Percentiles rank a stretch among this genome's conserved stretches.
These are phyloP conservation scores for Cyanocitta stelleri DNA, from an alignment of 2,113 vertebrate genomes.

Conservation along the genomic window DNA sequence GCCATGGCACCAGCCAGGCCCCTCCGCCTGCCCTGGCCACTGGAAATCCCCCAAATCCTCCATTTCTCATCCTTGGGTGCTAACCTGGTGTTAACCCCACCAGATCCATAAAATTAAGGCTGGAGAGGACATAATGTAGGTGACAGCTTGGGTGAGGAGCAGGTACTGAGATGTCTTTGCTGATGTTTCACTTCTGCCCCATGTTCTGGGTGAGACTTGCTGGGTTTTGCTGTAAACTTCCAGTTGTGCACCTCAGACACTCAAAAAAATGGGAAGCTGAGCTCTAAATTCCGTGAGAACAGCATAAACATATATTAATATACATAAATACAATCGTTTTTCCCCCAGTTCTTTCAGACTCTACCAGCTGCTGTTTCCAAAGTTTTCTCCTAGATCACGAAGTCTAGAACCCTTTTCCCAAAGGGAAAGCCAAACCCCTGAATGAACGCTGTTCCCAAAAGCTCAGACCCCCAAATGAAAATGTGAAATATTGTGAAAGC, in stretches of 20 bases:
- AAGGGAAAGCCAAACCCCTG: not conserved
- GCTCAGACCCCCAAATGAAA: not conserved
- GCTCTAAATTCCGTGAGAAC: not conserved
- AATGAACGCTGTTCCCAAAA: not conserved
- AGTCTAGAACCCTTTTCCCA: not conserved
- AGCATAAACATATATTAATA: not conserved
- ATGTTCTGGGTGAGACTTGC: not conserved
- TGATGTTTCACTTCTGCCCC: not conserved
- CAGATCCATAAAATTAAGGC: not conserved
- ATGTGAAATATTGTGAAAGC: not conserved
- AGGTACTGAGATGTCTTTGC: not conserved
- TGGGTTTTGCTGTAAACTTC: not conserved
- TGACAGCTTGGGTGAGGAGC: not conserved
- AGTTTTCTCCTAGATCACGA: fast-evolving
- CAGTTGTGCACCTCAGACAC: not conserved
- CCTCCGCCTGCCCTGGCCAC: not conserved
- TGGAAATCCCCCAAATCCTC: not conserved
- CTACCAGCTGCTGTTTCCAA: not conserved
- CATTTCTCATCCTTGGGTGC: not conserved
- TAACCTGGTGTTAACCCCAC: not conserved
- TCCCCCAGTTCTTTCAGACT: fast-evolving
- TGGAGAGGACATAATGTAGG: not conserved
- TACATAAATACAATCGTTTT: not conserved
- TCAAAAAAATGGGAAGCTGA: not conserved
- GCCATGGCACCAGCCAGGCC: fast-evolving